Evolutionary conservation across 2,888 invertebrate species (phyloP).

Genomic region (Sesia bembeciformis): DNA sequence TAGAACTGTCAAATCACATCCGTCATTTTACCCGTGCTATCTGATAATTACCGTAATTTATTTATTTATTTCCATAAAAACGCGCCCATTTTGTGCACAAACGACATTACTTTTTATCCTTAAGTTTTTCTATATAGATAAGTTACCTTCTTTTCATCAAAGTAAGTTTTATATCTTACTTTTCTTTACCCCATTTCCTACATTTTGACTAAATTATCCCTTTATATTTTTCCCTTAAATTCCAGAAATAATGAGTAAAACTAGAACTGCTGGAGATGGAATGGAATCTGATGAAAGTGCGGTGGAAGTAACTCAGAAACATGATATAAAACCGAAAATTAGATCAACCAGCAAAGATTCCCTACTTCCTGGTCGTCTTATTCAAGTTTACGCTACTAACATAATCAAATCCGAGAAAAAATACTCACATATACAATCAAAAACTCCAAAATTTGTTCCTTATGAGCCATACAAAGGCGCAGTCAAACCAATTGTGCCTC

Average conservation of each 20-base stretch:
- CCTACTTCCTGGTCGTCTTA: slow-evolving; percentile 35
- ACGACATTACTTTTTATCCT: too few species aligned
- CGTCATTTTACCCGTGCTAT: too few species aligned
- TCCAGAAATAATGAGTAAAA: slow-evolving; percentile 55
- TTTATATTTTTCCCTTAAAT: background rate
- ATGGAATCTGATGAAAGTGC: slow-evolving; percentile 77
- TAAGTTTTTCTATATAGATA: too few species aligned
- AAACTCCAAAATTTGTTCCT: slow-evolving; percentile 89
- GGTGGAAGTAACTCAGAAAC: slow-evolving; percentile 27
- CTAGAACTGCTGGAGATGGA: slow-evolving; percentile 83
- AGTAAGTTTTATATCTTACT: too few species aligned
- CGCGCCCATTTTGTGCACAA: too few species aligned
- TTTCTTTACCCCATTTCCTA: too few species aligned
- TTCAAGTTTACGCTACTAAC: slow-evolving; percentile 74
- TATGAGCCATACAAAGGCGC: slow-evolving; percentile 92
- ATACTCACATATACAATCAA: slow-evolving; percentile 66
- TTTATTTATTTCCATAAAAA: too few species aligned
- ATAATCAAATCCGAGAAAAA: slow-evolving; percentile 74
- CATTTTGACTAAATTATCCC: too few species aligned
- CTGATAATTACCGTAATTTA: too few species aligned
- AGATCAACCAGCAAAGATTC: slow-evolving; percentile 27
- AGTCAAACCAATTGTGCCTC: slow-evolving; percentile 82
- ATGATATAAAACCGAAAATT: slow-evolving; percentile 11
- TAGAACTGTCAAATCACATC: too few species aligned
- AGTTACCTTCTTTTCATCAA: too few species aligned